phyloP scores from a whole-genome alignment of 2,888 invertebrate genomes.

The Boloria selene region DNA sequence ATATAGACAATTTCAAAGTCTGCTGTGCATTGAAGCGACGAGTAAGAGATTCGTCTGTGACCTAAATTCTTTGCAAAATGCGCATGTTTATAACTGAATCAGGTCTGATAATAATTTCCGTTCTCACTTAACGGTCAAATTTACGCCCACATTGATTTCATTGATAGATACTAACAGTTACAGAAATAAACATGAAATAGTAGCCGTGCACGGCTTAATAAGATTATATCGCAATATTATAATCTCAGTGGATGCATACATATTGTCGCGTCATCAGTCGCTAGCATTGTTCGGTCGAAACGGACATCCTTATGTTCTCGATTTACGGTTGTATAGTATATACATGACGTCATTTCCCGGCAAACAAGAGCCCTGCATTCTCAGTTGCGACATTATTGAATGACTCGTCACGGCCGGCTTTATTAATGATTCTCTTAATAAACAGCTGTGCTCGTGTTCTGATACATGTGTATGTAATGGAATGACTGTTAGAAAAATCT shows the following conservation, averaged over 20 bases:
- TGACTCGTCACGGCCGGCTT: slow-evolving; percentile 56
- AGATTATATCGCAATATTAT: slow-evolving; percentile 3
- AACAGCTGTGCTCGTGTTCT: slow-evolving; percentile 50
- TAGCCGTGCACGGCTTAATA: background rate
- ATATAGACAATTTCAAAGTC: slow-evolving; percentile 59
- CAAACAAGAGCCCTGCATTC: slow-evolving; percentile 53
- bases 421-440: slow-evolving; percentile 56
- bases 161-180: slow-evolving; percentile 55
- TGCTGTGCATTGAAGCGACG: slow-evolving; percentile 71
- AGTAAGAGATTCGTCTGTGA: slow-evolving; percentile 74
- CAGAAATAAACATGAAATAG: slow-evolving; percentile 3
- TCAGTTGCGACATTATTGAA: slow-evolving; percentile 58
- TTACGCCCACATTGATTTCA: slow-evolving; percentile 40
- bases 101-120: slow-evolving; percentile 52
- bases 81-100: slow-evolving; percentile 62
- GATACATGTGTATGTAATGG: slow-evolving; percentile 18
- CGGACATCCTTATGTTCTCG: slow-evolving; percentile 65
- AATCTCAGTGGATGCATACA: slow-evolving; percentile 49
- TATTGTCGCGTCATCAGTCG: slow-evolving; percentile 55
- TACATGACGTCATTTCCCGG: slow-evolving; percentile 71
- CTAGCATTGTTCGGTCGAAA: slow-evolving; percentile 53
- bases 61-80: slow-evolving; percentile 72
- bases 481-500: slow-evolving; percentile 13
- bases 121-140: slow-evolving; percentile 41
- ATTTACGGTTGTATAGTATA: slow-evolving; percentile 55